Conservation (phyloP, 2,113 vertebrate genomes). For the Microtus pennsylvanicus region DNA sequence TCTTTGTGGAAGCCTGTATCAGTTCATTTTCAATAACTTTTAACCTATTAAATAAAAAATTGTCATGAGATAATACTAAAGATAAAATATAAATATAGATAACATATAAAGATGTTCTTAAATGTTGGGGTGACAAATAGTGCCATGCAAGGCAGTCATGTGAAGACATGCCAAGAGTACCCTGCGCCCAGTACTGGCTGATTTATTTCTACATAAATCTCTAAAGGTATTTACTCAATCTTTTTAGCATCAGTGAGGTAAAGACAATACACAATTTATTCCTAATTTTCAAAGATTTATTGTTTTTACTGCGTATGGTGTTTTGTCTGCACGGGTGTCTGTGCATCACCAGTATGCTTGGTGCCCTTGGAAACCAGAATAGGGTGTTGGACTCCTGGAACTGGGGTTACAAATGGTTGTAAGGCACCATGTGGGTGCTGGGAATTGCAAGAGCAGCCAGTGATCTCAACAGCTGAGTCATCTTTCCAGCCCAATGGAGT, state of each 20-base stretch:
- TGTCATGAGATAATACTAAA: neutral
- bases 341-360: neutral
- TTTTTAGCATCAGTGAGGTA: slow-evolving; percentile 13
- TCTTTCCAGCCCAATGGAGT: neutral
- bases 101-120: neutral
- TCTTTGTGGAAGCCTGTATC: slow-evolving; percentile 86
- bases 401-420: no score
- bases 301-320: neutral
- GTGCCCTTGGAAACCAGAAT: neutral
- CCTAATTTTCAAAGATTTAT: neutral
- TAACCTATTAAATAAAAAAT: slow-evolving; percentile 86
- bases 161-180: neutral
- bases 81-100: neutral
- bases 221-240: neutral
- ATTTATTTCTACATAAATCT: neutral
- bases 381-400: neutral
- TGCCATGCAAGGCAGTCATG: neutral
- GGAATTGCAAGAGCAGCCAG: neutral
- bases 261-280: neutral
- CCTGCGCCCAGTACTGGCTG: neutral
- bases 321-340: neutral
- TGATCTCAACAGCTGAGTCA: neutral
- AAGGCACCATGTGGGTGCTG: neutral
- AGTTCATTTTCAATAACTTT: slow-evolving; percentile 89
- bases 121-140: neutral